Percentiles rank a stretch among this genome's conserved stretches.
Conservation (phyloP, 2,888 invertebrate species). For the Mesochorus sp. region DNA sequence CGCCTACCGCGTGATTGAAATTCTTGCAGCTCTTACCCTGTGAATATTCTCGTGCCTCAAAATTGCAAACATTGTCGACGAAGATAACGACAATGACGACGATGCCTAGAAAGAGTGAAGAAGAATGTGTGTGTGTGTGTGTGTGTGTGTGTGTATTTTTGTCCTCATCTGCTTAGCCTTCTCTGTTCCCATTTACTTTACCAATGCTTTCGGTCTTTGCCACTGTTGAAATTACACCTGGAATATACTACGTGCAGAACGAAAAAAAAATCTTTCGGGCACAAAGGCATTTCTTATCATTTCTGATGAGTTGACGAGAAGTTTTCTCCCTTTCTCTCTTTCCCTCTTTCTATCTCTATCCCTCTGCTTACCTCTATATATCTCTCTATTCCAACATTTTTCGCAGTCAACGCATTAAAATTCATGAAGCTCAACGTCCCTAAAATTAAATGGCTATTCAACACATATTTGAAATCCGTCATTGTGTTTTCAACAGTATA, state of each 20-base stretch:
- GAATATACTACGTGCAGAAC: constrained; percentile 28
- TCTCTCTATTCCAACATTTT: neutral
- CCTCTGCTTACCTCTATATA: neutral
- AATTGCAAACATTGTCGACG: constrained; percentile 40
- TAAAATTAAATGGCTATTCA: no score
- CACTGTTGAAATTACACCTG: constrained; percentile 39
- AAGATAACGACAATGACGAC: constrained; percentile 31
- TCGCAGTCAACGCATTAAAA: neutral
- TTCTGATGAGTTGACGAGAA: neutral
- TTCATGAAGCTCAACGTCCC: neutral
- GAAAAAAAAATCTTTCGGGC: constrained; percentile 30
- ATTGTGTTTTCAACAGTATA: no score
- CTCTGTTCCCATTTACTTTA: neutral
- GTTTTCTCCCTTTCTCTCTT: neutral
- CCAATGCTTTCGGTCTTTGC: constrained; percentile 13
- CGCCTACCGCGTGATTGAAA: constrained; percentile 70
- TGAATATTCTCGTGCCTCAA: constrained; percentile 21
- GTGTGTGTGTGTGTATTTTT: no score
- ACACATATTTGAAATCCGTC: no score
- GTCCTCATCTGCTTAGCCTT: constrained; percentile 6
- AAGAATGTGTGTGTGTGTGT: no score
- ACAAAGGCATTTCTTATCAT: constrained; percentile 3
- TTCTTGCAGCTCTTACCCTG: constrained; percentile 27
- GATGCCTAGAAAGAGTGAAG: neutral
- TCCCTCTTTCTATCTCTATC: neutral